Evolutionary conservation across 2,888 invertebrate genomes (phyloP).

Genomic region (Entomobrya multifasciata): DNA sequence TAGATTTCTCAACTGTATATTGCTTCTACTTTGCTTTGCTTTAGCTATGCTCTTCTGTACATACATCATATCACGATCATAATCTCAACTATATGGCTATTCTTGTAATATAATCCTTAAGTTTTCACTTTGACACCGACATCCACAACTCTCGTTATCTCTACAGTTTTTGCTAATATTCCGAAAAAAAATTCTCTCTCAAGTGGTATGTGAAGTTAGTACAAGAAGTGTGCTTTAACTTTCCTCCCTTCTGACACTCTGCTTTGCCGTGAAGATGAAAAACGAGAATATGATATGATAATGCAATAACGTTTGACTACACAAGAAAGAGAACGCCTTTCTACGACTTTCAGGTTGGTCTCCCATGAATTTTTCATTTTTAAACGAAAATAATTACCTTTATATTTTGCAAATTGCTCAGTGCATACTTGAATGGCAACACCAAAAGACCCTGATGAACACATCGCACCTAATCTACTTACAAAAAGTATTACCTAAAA

Average conservation of each 20-base stretch:
- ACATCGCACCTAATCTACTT: too few species aligned
- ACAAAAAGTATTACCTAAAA: too few species aligned
- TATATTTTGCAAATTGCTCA: neutral
- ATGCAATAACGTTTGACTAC: slow-evolving; percentile 20
- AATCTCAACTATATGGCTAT: neutral
- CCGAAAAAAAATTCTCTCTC: neutral
- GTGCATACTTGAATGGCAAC: too few species aligned
- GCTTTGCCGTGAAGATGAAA: neutral
- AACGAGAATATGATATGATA: neutral
- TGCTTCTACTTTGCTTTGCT: neutral
- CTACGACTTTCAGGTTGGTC: neutral
- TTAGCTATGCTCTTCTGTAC: neutral
- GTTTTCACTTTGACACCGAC: slow-evolving; percentile 43
- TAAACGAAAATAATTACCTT: slow-evolving; percentile 37
- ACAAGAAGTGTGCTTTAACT: slow-evolving; percentile 28
- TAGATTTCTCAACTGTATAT: too few species aligned
- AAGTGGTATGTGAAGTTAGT: neutral
- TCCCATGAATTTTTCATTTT: slow-evolving; percentile 26
- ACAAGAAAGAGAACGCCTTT: slow-evolving; percentile 16
- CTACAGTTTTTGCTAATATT: slow-evolving; percentile 14
- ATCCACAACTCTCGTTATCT: slow-evolving; percentile 32
- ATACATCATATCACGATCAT: slow-evolving; percentile 8
- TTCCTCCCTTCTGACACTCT: slow-evolving; percentile 1
- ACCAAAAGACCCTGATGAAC: too few species aligned
- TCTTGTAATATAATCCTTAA: slow-evolving; percentile 46